Conservation (phyloP, 1,140 invertebrate genomes). For the Drosophila lowei region DNA sequence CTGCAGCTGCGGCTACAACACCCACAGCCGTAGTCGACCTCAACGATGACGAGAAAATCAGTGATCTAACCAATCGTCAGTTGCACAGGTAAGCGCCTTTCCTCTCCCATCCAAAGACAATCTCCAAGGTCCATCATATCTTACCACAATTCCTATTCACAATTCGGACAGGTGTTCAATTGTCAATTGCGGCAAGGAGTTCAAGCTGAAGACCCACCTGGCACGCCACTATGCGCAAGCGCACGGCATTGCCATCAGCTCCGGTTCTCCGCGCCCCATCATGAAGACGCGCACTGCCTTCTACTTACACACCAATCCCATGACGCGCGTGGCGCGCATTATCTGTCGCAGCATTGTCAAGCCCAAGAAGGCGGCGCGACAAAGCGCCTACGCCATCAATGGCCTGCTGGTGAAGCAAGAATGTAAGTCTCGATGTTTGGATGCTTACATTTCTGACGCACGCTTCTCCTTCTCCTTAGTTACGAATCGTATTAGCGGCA, state of each 20-base stretch:
- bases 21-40: constrained; percentile 67
- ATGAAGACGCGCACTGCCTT: constrained; percentile 99
- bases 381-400: constrained; percentile 94
- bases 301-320: constrained; percentile 94
- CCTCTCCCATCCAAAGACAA: neutral
- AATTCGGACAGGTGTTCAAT: constrained; percentile 91
- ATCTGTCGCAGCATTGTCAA: constrained; percentile 93
- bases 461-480: constrained; percentile 75
- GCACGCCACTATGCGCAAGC: constrained; percentile 95
- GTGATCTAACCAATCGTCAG: constrained; percentile 83
- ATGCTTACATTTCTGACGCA: neutral
- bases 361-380: constrained; percentile 92
- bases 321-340: constrained; percentile 93
- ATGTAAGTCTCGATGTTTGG: constrained; percentile 85
- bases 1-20: constrained; percentile 28
- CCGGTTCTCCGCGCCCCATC: constrained; percentile 93
- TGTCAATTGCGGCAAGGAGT: constrained; percentile 95
- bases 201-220: constrained; percentile 95
- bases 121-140: neutral
- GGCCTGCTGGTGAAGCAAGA: constrained; percentile 92
- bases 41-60: constrained; percentile 83
- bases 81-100: constrained; percentile 67
- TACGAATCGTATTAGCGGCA: constrained; percentile 86
- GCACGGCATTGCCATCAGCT: constrained; percentile 89
- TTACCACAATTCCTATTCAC: too few species aligned